Base-by-base conservation (phyloP, 2,888 invertebrate species). In the Liopterus haemorrhoidalis region DNA sequence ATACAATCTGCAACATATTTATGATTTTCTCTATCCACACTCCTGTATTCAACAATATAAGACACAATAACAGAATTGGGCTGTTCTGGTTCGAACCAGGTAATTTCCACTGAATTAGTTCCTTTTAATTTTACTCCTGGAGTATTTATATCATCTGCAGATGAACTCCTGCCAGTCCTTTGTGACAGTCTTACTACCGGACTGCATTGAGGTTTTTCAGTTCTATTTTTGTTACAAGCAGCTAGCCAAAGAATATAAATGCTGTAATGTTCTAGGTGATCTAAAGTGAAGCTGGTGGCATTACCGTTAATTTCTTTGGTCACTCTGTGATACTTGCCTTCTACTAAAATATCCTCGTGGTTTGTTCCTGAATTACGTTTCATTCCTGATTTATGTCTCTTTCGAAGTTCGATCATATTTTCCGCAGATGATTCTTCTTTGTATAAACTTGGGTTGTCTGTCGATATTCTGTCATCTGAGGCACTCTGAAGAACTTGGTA, bases 41-140 rank as follows among this genome's bases (percentile, higher is more conserved):
- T 65, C 48, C 68, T 69, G 56, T 77, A 75, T 50, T 77, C 72
- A 8, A 82, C 61, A 15, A 72, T 69, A 59, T 82, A 86, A 0
- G 76, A 72, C 5, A 83, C 67, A 4, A 82, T 74, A 2, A 77
- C 58, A 0, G 81, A 79, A 59, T 86, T 87, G 0, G 83, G 80
- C 16, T 70, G 51, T n/a, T 56, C 53, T 1, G 85, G 84, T 49
- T 75, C 69, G 1, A 65, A 62, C 83, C 85, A 85, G 3, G 52
- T 54, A 1, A 76, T 45, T 11, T 52, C 45, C 4, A 60, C 59
- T 5, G 55, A 46, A 5, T 53, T 59, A 39, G 63, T 60, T 25
- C 61, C 59, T 0, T 54, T 52, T 2, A 60, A 52, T 2, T 53
- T 43, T 0, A 59, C 57, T 2, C 41, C 48, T 0, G 63, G 48